Evolutionary conservation across 2,888 invertebrate genomes (phyloP).

Genomic region (Cheilosia impressa): DNA sequence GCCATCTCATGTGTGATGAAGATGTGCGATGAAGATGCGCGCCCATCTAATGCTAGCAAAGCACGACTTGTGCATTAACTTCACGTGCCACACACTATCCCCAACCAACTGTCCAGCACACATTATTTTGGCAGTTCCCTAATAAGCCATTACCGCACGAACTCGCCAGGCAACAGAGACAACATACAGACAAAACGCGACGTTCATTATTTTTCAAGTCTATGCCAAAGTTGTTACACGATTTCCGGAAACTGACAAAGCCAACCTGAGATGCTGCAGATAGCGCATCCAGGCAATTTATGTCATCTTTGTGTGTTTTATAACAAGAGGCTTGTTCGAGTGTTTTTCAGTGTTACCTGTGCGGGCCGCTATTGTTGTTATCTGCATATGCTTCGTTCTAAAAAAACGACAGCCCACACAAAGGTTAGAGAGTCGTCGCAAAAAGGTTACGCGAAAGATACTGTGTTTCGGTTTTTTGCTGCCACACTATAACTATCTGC

Average conservation of each 20-base stretch:
- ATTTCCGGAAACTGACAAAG: constrained; percentile 69
- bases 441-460: constrained; percentile 66
- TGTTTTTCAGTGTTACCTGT: constrained; percentile 42
- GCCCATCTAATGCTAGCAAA: not conserved
- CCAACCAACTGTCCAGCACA: constrained; percentile 29
- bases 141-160: constrained; percentile 56
- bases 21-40: constrained; percentile 16
- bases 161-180: constrained; percentile 12
- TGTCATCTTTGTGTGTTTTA: constrained; percentile 74
- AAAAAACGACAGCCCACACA: constrained; percentile 45
- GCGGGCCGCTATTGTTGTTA: constrained; percentile 37
- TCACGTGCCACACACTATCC: constrained; percentile 32
- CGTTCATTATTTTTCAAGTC: constrained; percentile 72
- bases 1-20: constrained; percentile 19
- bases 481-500: not conserved
- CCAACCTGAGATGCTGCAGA: constrained; percentile 34
- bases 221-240: constrained; percentile 63
- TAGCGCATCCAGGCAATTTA: constrained; percentile 68
- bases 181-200: not conserved
- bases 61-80: constrained; percentile 62
- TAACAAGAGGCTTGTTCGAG: constrained; percentile 62
- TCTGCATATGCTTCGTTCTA: constrained; percentile 63
- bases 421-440: constrained; percentile 69
- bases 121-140: constrained; percentile 27
- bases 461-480: constrained; percentile 11